Percentiles rank a stretch among this genome's conserved stretches.
Evolutionary conservation across 2,113 vertebrate species (phyloP).

Genomic region (Chaetodon trifascialis): DNA sequence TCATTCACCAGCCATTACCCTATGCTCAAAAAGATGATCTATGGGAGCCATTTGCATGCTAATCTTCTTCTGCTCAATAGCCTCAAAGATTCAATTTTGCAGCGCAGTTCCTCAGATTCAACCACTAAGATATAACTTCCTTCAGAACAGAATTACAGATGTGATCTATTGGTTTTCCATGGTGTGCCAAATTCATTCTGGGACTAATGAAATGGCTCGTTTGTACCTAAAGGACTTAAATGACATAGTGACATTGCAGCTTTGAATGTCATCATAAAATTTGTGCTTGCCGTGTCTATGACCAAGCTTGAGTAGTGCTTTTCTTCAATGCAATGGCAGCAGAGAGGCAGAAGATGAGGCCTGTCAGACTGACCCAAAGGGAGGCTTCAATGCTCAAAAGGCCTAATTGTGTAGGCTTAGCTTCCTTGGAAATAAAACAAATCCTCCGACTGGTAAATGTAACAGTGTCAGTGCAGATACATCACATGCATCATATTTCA

Average conservation of each 20-base stretch:
- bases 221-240: constrained; percentile 75
- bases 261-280: constrained; percentile 80
- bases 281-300: constrained; percentile 58
- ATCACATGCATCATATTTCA: background rate
- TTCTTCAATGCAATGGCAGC: constrained; percentile 26
- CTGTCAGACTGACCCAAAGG: constrained; percentile 9
- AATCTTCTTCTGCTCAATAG: constrained; percentile 75
- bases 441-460: background rate
- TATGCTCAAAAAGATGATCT: constrained; percentile 80
- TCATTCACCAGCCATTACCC: constrained; percentile 81
- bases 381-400: constrained; percentile 45
- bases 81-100: constrained; percentile 70
- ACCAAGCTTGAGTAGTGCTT: constrained; percentile 47
- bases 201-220: constrained; percentile 78
- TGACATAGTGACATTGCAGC: constrained; percentile 77
- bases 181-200: constrained; percentile 80
- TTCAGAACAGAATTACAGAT: constrained; percentile 67
- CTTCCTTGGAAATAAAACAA: constrained; percentile 22
- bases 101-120: constrained; percentile 67
- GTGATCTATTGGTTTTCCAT: constrained; percentile 81
- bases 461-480: background rate
- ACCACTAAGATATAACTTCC: constrained; percentile 62
- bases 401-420: constrained; percentile 12
- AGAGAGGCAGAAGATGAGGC: constrained; percentile 14
- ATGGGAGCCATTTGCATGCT: constrained; percentile 78